Evolutionary conservation across 92 coral and sea anemone species (phyloP), one percentile per base, ranked within the genome.

Genomic region (Palythoa grandis): DNA sequence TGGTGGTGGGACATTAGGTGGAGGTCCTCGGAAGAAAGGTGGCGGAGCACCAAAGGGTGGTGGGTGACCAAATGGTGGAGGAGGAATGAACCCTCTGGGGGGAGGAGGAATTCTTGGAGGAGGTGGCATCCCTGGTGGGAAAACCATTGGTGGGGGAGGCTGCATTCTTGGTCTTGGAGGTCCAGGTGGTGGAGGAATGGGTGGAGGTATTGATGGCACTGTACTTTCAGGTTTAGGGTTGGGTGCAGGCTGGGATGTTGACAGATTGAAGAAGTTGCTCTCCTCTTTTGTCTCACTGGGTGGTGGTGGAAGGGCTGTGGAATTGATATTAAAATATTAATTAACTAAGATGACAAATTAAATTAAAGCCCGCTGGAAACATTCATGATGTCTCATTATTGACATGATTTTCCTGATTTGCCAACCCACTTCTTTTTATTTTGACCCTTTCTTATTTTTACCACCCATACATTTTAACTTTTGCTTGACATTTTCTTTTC

Each of bases 51-150:
- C 95, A 91, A 90, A 92, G 11, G 93, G 98, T 70, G 84, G 88
- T 23, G 95, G 98, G 79, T 91, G 99, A 8, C 96, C 92, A 83
- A 93, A 95, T 19, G 94, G 95, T n/a, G 96, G 98, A 76, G 93
- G 93, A 8, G 94, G 98, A 47, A 93, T 93, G 85, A 89, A 89
- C 58, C 92, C 91, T 20, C 92, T 86, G n/a, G 90, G 94, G 39
- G 98, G 98, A 29, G 92, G 95, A 50, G 95, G 89, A 52, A 74
- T 54, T 43, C 87, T 71, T 5, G 87, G 85, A 5, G 74, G 85
- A 17, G 72, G 95, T 12, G 76, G 86, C 87, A 88, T 88, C 23
- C 94, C 88, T 76, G 91, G 79, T 58, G 94, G 88, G 76, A 91
- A 69, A 70, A 91, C 84, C 89, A 87, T 76, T 43, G 91, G 90